phyloP scores from a whole-genome alignment of 2,113 vertebrate genomes.

The Equus quagga region DNA sequence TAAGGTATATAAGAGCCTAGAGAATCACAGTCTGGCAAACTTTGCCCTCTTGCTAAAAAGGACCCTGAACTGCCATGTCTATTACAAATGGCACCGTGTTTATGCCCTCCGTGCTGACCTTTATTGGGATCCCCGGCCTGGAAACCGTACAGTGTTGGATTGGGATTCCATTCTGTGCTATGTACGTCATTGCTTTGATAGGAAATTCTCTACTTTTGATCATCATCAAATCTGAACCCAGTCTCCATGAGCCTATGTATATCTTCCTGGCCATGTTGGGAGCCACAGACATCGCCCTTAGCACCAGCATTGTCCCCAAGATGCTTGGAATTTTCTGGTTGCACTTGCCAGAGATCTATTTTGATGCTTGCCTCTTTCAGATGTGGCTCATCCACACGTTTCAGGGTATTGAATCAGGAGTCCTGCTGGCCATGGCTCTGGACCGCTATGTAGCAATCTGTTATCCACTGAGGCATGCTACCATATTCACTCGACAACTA shows the following conservation, averaged over 20 bases:
- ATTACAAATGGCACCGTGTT: not conserved
- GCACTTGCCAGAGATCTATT: not conserved
- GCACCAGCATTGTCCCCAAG: not conserved
- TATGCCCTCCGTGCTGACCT: not conserved
- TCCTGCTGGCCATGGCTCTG: constrained; percentile 15
- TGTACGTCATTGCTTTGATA: not conserved
- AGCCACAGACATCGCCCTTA: not conserved
- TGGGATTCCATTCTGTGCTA: constrained; percentile 24
- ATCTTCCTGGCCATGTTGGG: constrained; percentile 25
- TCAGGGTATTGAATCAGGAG: not conserved
- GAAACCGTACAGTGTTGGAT: constrained; percentile 12
- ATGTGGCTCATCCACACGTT: constrained; percentile 4
- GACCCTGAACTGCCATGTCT: not conserved
- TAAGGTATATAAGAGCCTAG: not conserved
- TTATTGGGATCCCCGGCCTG: not conserved
- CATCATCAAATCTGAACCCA: not conserved
- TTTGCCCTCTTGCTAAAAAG: not conserved
- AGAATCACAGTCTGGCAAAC: not conserved
- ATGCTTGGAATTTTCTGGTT: constrained; percentile 49
- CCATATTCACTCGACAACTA: constrained; percentile 41
- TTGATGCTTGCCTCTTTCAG: not conserved
- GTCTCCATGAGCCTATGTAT: constrained; percentile 21
- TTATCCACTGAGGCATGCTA: constrained; percentile 42
- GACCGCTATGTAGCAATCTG: not conserved
- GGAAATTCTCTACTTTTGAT: constrained; percentile 45